These are phyloP conservation scores for Chrysomallon squamiferum DNA, from an alignment of 1,140 invertebrate genomes.

Conservation along the genomic window DNA sequence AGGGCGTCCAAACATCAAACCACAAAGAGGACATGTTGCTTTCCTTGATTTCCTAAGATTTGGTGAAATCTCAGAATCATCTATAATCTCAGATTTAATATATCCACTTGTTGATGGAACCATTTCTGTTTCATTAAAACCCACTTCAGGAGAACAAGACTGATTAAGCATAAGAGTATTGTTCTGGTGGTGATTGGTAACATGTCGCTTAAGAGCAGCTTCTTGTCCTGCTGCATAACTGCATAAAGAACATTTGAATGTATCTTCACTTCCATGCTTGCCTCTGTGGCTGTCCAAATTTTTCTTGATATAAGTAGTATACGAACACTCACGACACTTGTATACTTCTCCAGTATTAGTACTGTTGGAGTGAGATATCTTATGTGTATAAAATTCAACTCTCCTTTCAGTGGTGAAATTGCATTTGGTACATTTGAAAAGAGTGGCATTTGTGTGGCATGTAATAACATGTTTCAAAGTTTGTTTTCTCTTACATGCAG, in stretches of 20 bases:
- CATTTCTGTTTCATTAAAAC: not conserved
- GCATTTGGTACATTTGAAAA: constrained; percentile 87
- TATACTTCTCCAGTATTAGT: constrained; percentile 67
- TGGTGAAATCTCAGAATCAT: not conserved
- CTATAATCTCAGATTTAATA: not conserved
- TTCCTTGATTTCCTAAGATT: constrained; percentile 12
- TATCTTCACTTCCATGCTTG: constrained; percentile 71
- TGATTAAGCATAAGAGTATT: not conserved
- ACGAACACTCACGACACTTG: constrained; percentile 89
- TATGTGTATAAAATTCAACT: constrained; percentile 70
- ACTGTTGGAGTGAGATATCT: constrained; percentile 92
- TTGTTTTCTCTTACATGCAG: constrained; percentile 35
- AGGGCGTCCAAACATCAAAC: constrained; percentile 47
- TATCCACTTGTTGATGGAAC: not conserved
- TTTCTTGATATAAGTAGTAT: constrained; percentile 90
- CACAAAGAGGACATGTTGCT: constrained; percentile 71
- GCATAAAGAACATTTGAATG: constrained; percentile 83
- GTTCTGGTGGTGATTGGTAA: constrained; percentile 69
- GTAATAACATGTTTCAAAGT: constrained; percentile 65
- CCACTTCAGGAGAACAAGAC: not conserved
- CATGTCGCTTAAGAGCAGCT: constrained; percentile 89
- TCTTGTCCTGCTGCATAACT: constrained; percentile 92
- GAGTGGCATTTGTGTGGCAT: constrained; percentile 65
- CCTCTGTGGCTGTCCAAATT: constrained; percentile 91
- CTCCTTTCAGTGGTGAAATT: constrained; percentile 89